Percentiles rank a stretch among this genome's conserved stretches.
phyloP scores from a whole-genome alignment of 2,888 invertebrate genomes.

The Uloborus plumipes region DNA sequence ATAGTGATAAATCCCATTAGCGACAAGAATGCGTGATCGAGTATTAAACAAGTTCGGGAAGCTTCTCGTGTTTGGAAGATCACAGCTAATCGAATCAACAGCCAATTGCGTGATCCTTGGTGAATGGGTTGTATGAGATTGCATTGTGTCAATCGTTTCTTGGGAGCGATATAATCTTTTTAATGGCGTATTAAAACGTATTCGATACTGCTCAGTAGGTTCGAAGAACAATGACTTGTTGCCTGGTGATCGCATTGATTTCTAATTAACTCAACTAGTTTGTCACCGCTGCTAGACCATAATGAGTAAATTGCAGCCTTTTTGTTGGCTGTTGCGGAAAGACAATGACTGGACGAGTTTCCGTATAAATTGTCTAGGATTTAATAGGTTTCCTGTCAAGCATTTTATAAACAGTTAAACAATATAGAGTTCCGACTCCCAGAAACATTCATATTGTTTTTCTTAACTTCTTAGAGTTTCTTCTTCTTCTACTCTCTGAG shows the following conservation, averaged over 20 bases:
- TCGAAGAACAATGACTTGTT: constrained; percentile 51
- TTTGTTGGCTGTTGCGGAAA: constrained; percentile 31
- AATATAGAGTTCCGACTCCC: constrained; percentile 33
- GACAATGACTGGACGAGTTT: constrained; percentile 48
- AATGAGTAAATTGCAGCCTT: constrained; percentile 50
- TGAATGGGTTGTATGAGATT: constrained; percentile 52
- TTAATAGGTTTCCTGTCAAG: constrained; percentile 60
- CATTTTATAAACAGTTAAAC: constrained; percentile 49
- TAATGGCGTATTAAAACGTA: constrained; percentile 63
- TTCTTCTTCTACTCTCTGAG: constrained; percentile 10
- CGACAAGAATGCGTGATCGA: constrained; percentile 56
- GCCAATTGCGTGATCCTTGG: constrained; percentile 56
- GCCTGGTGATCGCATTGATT: constrained; percentile 56
- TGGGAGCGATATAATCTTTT: constrained; percentile 59
- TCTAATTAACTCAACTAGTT: constrained; percentile 59
- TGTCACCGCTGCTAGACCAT: constrained; percentile 51
- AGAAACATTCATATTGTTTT: constrained; percentile 36
- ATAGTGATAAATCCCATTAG: constrained; percentile 59
- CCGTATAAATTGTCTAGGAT: constrained; percentile 49
- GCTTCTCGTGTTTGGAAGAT: constrained; percentile 48
- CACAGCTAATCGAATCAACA: constrained; percentile 61
- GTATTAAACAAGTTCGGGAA: constrained; percentile 51
- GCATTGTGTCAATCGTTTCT: constrained; percentile 56
- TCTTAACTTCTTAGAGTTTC: not conserved
- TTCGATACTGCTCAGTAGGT: constrained; percentile 49